Base-by-base conservation (phyloP, 2,888 invertebrate species). In the Dynastes maya region DNA sequence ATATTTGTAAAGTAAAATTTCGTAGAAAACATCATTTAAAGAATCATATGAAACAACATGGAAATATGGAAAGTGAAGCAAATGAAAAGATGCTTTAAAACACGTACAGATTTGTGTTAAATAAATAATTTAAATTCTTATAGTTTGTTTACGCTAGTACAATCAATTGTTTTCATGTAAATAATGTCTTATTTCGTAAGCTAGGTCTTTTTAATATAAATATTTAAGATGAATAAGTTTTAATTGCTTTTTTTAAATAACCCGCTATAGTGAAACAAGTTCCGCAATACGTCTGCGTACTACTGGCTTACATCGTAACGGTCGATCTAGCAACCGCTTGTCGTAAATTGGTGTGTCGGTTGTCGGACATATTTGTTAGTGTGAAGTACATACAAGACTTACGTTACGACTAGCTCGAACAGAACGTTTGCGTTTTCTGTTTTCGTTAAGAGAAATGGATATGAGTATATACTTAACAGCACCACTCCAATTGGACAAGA, bases 401-500 rank as follows among this genome's bases (percentile, higher is more conserved):
- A 84, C 84, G 83, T 83, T 82, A 81, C 80, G 63, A 79, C 78
- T 77, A 40, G 63, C 22, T 27, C 45, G 61, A 61, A 45, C 80
- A 87, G 22, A 16, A 58, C 87, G 87, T 87, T 83, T 85, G 87
- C 87, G 87, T 85, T 87, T 85, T 86, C 86, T 86, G 85, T 83
- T 84, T 84, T 84, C 82, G 81, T 82, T 80, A 64, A 72, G 37
- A 68, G 85, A 85, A 84, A 89, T 89, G 88, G 89, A 89, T 85
- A 86, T 89, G 86, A 89, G 86, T 83, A 83, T 84, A 22, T 89
- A 89, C 84, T 85, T 89, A 82, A 86, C 87, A 64, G 86, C 88
- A n/a, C 89, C 89, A 22, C 82, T 89, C 78, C 87, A 88, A 82
- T 79, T 90, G 67, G 88, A 89, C 74, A 89, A 88, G 83, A 88